A percentile compares a stretch with the other conserved stretches of the same genome.
Evolutionary conservation across 2,797 vertebrate genomes (phyloP).

Genomic region (Ciconia nigra): DNA sequence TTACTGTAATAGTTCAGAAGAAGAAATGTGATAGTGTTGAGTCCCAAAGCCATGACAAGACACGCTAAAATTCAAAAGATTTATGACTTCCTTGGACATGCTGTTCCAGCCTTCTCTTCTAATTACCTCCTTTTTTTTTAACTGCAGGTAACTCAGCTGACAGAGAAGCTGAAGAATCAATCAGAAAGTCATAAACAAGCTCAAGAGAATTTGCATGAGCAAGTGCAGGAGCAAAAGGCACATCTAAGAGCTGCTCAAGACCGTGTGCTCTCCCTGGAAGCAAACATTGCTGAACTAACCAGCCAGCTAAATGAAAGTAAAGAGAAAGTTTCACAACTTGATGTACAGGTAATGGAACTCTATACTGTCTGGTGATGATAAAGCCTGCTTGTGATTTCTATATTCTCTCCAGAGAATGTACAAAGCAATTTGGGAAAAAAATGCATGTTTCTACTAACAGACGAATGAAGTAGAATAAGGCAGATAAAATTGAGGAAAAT

Average conservation of each 20-base stretch:
- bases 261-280: slow-evolving; percentile 86
- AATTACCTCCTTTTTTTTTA: neutral
- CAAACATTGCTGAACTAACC: slow-evolving; percentile 82
- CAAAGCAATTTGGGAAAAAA: neutral
- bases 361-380: neutral
- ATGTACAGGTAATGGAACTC: slow-evolving; percentile 84
- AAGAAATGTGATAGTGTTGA: neutral
- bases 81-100: neutral
- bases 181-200: slow-evolving; percentile 98
- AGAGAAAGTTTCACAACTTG: slow-evolving; percentile 91
- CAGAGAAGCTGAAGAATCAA: slow-evolving; percentile 96
- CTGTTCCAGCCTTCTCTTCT: neutral
- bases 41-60: neutral
- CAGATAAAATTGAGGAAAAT: neutral
- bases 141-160: slow-evolving; percentile 87
- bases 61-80: neutral
- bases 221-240: slow-evolving; percentile 96
- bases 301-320: slow-evolving; percentile 90
- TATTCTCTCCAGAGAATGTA: neutral
- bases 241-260: slow-evolving; percentile 90
- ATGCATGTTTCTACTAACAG: neutral
- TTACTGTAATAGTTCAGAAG: neutral
- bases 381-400: neutral
- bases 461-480: neutral
- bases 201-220: slow-evolving; percentile 94